A percentile compares a stretch with the other conserved stretches of the same genome.
These are phyloP conservation scores for Menidia menidia DNA, from an alignment of 2,797 vertebrate genomes.

Conservation along the genomic window DNA sequence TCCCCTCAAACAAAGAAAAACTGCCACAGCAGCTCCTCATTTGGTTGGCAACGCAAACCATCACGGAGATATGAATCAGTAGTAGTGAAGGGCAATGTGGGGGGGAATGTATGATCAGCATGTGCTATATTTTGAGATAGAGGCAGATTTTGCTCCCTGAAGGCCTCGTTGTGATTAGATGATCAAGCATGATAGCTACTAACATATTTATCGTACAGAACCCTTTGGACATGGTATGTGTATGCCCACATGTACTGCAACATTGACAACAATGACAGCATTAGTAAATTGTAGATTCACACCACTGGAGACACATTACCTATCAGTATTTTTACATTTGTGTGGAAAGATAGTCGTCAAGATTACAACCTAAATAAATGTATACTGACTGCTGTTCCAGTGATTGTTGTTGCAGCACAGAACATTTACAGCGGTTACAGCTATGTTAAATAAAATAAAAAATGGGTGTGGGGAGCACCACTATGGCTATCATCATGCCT, in stretches of 20 bases:
- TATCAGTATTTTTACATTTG: slow-evolving; percentile 1
- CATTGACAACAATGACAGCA: slow-evolving; percentile 47
- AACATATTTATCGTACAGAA: slow-evolving; percentile 65
- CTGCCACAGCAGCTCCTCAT: slow-evolving; percentile 35
- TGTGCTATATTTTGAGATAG: slow-evolving; percentile 26
- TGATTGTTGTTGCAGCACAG: slow-evolving; percentile 13
- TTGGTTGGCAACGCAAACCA: slow-evolving; percentile 26
- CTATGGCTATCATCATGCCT: slow-evolving; percentile 31
- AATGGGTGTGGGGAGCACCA: too few relatives aligned
- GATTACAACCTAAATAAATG: slow-evolving; percentile 10
- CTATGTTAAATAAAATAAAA: slow-evolving; percentile 26
- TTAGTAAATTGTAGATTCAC: slow-evolving; percentile 55
- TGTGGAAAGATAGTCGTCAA: not conserved
- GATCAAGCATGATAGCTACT: slow-evolving; percentile 67
- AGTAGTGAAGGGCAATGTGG: slow-evolving; percentile 56
- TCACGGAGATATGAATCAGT: slow-evolving; percentile 51
- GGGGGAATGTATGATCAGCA: slow-evolving; percentile 65
- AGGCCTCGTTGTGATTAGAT: slow-evolving; percentile 68
- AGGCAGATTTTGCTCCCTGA: slow-evolving; percentile 48
- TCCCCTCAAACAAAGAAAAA: slow-evolving; percentile 25
- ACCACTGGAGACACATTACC: slow-evolving; percentile 14
- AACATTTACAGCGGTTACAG: slow-evolving; percentile 21
- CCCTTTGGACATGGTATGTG: slow-evolving; percentile 39
- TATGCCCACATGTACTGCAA: slow-evolving; percentile 18
- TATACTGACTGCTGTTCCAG: not conserved